Conservation (phyloP, 2,888 invertebrate genomes). For the Aporophyla lueneburgensis region DNA sequence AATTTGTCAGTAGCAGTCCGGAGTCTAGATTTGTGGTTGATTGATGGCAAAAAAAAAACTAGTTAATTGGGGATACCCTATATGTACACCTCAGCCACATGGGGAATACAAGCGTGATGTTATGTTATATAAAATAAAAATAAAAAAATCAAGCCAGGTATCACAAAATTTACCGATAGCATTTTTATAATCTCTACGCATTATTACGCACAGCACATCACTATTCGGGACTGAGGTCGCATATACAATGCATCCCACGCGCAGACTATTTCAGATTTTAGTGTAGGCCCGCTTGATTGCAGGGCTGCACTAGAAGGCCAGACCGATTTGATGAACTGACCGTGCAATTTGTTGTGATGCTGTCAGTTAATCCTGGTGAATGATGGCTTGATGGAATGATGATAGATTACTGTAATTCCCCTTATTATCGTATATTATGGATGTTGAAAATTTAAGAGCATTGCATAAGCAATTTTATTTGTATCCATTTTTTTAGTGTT, state of each 20-base stretch:
- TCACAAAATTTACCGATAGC: neutral
- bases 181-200: conserved; percentile 2
- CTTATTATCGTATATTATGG: neutral
- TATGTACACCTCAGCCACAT: too few species aligned
- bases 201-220: conserved; percentile 37
- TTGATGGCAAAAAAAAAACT: too few species aligned
- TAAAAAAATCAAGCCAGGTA: neutral
- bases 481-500: too few species aligned
- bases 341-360: conserved; percentile 22
- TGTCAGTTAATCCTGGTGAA: conserved; percentile 9
- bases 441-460: neutral
- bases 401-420: conserved; percentile 11
- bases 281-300: conserved; percentile 67
- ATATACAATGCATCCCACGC: conserved; percentile 82
- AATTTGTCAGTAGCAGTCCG: too few species aligned
- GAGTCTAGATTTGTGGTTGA: too few species aligned
- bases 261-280: conserved; percentile 79
- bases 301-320: conserved; percentile 61
- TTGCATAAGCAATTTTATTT: neutral
- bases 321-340: conserved; percentile 8
- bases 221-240: conserved; percentile 70
- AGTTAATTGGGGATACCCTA: too few species aligned
- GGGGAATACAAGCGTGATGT: too few species aligned
- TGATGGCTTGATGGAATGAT: conserved; percentile 16
- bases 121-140: neutral